Evolutionary conservation across 2,797 vertebrate genomes (phyloP).

Genomic region (Malurus splendens): DNA sequence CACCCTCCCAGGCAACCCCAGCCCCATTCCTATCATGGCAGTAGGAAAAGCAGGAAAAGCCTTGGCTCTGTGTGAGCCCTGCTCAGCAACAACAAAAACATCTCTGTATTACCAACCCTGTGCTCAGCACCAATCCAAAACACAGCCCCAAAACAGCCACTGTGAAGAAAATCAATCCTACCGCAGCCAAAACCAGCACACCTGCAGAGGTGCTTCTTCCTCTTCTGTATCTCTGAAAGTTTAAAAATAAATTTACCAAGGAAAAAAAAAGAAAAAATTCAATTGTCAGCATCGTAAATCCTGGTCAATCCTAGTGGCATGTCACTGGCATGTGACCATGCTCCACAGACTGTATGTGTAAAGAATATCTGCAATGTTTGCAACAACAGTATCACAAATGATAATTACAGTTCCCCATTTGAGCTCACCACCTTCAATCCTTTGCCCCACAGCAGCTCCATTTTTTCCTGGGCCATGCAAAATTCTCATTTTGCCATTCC

Average conservation of each 20-base stretch:
- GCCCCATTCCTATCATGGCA: fast-evolving
- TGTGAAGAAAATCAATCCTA: neutral
- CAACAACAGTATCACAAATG: neutral
- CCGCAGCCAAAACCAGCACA: neutral
- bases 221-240: neutral
- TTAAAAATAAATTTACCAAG: neutral
- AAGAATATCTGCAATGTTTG: neutral
- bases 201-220: neutral
- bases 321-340: neutral
- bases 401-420: neutral
- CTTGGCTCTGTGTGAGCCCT: neutral
- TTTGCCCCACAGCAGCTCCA: neutral
- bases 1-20: fast-evolving
- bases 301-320: neutral
- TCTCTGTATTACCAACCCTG: too few species aligned
- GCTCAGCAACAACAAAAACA: neutral
- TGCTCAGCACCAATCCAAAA: neutral
- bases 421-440: neutral
- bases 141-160: neutral
- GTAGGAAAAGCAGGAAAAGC: neutral
- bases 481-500: neutral
- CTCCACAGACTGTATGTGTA: neutral
- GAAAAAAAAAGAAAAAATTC: neutral
- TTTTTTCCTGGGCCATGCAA: neutral
- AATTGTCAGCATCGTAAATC: neutral